These are phyloP conservation scores for Acrocephalus scirpaceus DNA, from an alignment of 2,797 vertebrate genomes.

Conservation along the genomic window DNA sequence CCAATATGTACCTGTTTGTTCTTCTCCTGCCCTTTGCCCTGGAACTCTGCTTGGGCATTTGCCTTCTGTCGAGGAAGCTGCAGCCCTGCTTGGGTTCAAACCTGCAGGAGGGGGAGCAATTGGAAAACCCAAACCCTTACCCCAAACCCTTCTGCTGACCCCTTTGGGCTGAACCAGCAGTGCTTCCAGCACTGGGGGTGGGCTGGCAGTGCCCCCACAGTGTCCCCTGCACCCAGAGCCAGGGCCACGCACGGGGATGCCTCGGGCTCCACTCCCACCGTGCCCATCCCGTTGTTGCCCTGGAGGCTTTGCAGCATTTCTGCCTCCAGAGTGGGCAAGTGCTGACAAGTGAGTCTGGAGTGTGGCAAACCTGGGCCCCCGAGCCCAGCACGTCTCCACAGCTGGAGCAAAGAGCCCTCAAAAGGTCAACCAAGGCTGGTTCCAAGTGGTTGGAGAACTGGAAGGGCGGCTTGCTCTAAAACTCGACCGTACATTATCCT, in stretches of 20 bases:
- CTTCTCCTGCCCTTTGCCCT: conserved; percentile 44
- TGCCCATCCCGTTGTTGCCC: background rate
- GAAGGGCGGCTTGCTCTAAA: background rate
- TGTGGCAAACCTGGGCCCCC: background rate
- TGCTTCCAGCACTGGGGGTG: rapidly evolving
- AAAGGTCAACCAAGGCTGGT: background rate
- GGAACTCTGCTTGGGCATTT: background rate
- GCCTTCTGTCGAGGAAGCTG: background rate
- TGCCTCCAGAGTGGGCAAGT: background rate
- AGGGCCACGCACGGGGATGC: rapidly evolving
- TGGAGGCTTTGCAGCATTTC: background rate
- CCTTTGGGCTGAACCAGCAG: background rate
- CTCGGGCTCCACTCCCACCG: rapidly evolving
- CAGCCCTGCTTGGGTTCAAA: background rate
- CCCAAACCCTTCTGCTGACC: background rate
- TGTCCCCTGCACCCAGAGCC: background rate
- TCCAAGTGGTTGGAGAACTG: conserved; percentile 35
- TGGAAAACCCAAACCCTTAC: background rate
- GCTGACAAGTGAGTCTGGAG: background rate
- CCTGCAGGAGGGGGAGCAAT: background rate
- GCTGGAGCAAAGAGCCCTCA: conserved; percentile 10
- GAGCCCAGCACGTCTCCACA: background rate
- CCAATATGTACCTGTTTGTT: conserved; percentile 26
- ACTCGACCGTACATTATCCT: background rate
- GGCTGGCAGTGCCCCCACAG: background rate